Base-by-base conservation (phyloP, 2,888 invertebrate genomes). In the Platycheirus albimanus region DNA sequence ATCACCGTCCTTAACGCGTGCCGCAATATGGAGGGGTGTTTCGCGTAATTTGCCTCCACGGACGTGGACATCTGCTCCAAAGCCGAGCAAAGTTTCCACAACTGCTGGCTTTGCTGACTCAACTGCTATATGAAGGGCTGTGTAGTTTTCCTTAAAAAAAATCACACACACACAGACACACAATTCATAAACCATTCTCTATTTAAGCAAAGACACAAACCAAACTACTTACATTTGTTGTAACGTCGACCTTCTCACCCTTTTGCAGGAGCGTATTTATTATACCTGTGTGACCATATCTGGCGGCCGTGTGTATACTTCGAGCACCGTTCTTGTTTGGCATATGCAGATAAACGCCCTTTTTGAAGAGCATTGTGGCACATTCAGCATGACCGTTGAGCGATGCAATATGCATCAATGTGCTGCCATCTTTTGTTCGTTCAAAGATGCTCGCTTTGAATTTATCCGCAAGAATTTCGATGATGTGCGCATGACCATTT, bases 281-380 rank as follows among this genome's bases (percentile, higher is more conserved):
- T 88, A 99, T 99, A 28, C 98, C 97, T 4, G 98, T 97, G 89
- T 99, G 99, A 0, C 99, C 99, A 88, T 98, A 97, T 88, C 96
- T 94, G 10, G 99, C 99, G 0, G 99, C 99, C 0, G 98, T 98
- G 91, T 99, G 99, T 85, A 99, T 96, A 89, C 99, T 98, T 76
- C 99, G 93, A 0, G 99, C 99, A 24, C 99, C 99, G 87, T 90
- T 88, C 87, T 99, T 99, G 91, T 99, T 99, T 81, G 99, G 99
- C 99, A 99, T 99, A 90, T 99, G 98, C 19, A 99, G 93, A 86
- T 99, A 99, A 38, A 99, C 99, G 10, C 99, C 99, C 90, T 99
- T 98, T 91, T 98, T 98, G 91, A 99, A 97, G 81, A 99, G 95
- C 94, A 98, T 98, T 92, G 98, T 96, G 51, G 99, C 99, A 87